A percentile compares a stretch with the other conserved stretches of the same genome.
Evolutionary conservation across 1,140 invertebrate species (phyloP).

Genomic region (Leptestheria dahalacensis): DNA sequence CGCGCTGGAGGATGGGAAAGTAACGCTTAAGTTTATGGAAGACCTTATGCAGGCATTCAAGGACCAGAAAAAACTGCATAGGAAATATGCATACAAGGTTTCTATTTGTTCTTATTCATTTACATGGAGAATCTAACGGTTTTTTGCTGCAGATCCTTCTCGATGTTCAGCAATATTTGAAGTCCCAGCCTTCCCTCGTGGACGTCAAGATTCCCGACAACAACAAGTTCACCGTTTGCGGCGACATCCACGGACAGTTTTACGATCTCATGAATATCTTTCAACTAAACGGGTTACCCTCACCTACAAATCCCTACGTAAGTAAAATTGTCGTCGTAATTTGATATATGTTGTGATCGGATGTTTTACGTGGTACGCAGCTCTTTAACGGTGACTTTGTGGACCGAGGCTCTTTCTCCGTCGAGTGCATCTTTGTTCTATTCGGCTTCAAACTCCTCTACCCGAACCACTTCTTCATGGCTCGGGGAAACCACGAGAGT

Average conservation of each 20-base stretch:
- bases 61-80: conserved; percentile 82
- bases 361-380: conserved; percentile 28
- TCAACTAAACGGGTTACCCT: conserved; percentile 87
- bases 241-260: conserved; percentile 99
- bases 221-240: conserved; percentile 95
- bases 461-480: conserved; percentile 95
- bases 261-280: conserved; percentile 98
- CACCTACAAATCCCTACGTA: conserved; percentile 89
- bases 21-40: conserved; percentile 67
- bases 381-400: conserved; percentile 99
- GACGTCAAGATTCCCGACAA: conserved; percentile 74
- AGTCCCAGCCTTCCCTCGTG: conserved; percentile 69
- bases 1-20: conserved; percentile 68
- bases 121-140: conserved; percentile 14
- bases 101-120: conserved; percentile 13
- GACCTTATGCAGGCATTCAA: conserved; percentile 83
- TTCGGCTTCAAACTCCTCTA: conserved; percentile 95
- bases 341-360: not conserved
- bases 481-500: conserved; percentile 95
- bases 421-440: conserved; percentile 95
- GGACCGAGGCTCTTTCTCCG: conserved; percentile 95
- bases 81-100: conserved; percentile 95
- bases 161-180: conserved; percentile 73
- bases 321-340: conserved; percentile 19
- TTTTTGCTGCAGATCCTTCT: conserved; percentile 60